Percentiles rank a stretch among this genome's conserved stretches.
Evolutionary conservation across 1,140 invertebrate genomes (phyloP).

Genomic region (Saccostrea echinata): DNA sequence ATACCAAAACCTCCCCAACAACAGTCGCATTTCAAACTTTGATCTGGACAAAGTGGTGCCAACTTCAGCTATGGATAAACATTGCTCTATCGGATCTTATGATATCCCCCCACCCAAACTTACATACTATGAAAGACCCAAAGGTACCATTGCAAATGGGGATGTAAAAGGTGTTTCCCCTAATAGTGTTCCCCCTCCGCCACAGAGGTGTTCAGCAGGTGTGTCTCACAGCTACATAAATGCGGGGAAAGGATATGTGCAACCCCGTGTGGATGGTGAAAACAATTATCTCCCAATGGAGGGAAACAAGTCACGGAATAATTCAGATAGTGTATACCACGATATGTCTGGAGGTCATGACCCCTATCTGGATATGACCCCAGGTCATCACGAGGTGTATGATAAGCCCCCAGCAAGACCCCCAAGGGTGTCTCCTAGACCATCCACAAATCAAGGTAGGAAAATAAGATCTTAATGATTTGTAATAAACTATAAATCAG

Average conservation of each 20-base stretch:
- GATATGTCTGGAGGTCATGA: slow-evolving; percentile 41
- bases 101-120: slow-evolving; percentile 59
- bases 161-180: slow-evolving; percentile 23
- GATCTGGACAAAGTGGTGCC: slow-evolving; percentile 62
- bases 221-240: slow-evolving; percentile 60
- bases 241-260: slow-evolving; percentile 53
- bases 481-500: no score
- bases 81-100: slow-evolving; percentile 52
- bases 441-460: slow-evolving; percentile 14
- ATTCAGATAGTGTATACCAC: slow-evolving; percentile 30
- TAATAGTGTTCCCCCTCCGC: slow-evolving; percentile 50
- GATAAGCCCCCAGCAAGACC: slow-evolving; percentile 52
- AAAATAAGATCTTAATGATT: not conserved
- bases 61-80: slow-evolving; percentile 40
- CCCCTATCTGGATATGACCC: slow-evolving; percentile 55
- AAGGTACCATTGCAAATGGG: not conserved
- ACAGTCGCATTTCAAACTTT: slow-evolving; percentile 62
- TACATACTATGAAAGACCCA: slow-evolving; percentile 57
- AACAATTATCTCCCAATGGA: slow-evolving; percentile 61
- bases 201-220: slow-evolving; percentile 39
- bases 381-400: slow-evolving; percentile 40
- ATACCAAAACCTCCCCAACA: slow-evolving; percentile 71
- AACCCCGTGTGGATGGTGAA: slow-evolving; percentile 32
- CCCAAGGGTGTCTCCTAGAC: slow-evolving; percentile 33
- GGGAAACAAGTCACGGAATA: slow-evolving; percentile 9